Evolutionary conservation across 2,888 invertebrate species (phyloP).

Genomic region (Trachelus iudaicus): DNA sequence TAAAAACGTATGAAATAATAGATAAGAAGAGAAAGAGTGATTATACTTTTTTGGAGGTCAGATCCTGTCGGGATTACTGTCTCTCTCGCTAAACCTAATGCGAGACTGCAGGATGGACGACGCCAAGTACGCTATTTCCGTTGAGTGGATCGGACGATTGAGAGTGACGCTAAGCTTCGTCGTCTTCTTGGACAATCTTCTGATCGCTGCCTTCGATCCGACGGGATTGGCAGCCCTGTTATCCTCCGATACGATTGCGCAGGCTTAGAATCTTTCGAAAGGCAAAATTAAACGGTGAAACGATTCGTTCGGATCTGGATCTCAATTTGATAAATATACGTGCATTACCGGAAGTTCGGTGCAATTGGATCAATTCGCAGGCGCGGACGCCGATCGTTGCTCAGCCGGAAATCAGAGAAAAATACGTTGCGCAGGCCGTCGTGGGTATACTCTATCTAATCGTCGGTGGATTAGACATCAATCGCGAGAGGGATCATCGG

Average conservation of each 20-base stretch:
- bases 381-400: background rate
- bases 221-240: constrained; percentile 70
- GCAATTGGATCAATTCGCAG: constrained; percentile 39
- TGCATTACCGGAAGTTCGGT: background rate
- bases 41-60: constrained; percentile 52
- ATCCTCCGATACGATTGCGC: constrained; percentile 24
- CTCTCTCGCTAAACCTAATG: constrained; percentile 78
- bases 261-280: background rate
- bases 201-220: constrained; percentile 85
- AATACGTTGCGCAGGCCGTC: constrained; percentile 75
- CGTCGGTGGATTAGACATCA: constrained; percentile 86
- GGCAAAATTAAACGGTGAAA: background rate
- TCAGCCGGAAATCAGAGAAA: constrained; percentile 5
- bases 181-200: constrained; percentile 79
- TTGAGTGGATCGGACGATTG: constrained; percentile 77
- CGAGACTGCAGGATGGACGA: constrained; percentile 82
- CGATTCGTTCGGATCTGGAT: background rate
- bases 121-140: constrained; percentile 76
- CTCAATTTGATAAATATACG: background rate
- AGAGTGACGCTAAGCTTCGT: constrained; percentile 78
- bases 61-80: constrained; percentile 81
- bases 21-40: constrained; percentile 15
- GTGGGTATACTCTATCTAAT: constrained; percentile 85
- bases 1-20: background rate
- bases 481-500: constrained; percentile 78